Evolutionary conservation across 2,113 vertebrate species (phyloP), one percentile per base, ranked within the genome.

Genomic region (Heterotilapia buettikoferi): DNA sequence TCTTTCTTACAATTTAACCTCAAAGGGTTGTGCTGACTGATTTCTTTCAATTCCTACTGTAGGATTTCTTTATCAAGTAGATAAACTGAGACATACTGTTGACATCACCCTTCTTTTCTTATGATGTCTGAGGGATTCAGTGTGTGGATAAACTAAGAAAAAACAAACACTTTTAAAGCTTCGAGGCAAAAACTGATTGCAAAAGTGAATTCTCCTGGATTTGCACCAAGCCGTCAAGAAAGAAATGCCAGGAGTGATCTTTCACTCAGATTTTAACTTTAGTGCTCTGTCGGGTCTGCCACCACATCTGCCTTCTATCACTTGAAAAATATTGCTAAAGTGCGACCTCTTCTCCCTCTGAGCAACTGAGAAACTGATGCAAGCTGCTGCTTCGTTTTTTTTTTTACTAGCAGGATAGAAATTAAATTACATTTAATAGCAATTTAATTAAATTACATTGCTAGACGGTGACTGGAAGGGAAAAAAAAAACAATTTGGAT

Each of bases 401-500:
- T 9, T 38, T 76, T 45, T 18, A 26, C 40, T 18, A 47, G 40
- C 40, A 19, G 9, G 40, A 29, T 18, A 29, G 40, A 76, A 76
- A 76, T 76, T 12, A 47, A 47, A 29, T 76, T 24, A 45, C 21
- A 73, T 73, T 73, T 45, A 73, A 73, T 4, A 45, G 21, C 36
- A 18, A 26, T 16, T 73, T 16, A 73, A 73, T 6, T 45, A 5
- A 73, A 73, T 45, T 16, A 76, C 24, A 29, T 19, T 18, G 14
- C 68, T 29, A 76, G 40, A 47, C 0, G 68, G 4, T 29, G 40
- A 47, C 14, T 76, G 0, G 71, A 47, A 29, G 24, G 21, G 3
- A 0, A 7, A 47, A 52, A 2, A 45, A 29, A 5, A 0, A 0
- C 59, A 2, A 71, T 43, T 43, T 24, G 36, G 36, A 40, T 21